Conservation (phyloP, 2,888 invertebrate species). For the Helleia helle region DNA sequence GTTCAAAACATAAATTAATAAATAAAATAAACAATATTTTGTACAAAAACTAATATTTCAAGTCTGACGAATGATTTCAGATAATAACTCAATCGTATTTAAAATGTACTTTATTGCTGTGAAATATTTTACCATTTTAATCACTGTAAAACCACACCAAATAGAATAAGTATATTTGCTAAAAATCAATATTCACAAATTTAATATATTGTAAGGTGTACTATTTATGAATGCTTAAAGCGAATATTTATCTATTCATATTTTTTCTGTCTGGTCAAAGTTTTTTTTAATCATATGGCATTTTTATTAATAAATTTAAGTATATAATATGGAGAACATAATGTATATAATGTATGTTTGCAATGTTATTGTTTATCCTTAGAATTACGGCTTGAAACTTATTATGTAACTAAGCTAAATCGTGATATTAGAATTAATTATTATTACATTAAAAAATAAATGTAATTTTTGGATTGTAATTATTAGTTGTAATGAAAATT, state of each 20-base stretch:
- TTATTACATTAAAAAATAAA: constrained; percentile 66
- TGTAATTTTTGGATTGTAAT: constrained; percentile 73
- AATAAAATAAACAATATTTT: no score
- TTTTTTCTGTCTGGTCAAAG: no score
- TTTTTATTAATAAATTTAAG: constrained; percentile 17
- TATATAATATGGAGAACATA: constrained; percentile 10
- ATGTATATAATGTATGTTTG: constrained; percentile 40
- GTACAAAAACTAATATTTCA: no score
- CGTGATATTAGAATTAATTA: constrained; percentile 72
- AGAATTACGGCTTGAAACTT: constrained; percentile 57
- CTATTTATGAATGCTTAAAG: constrained; percentile 2
- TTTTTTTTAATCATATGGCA: constrained; percentile 13
- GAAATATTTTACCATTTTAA: constrained; percentile 35
- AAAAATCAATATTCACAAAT: constrained; percentile 27
- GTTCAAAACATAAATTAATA: no score
- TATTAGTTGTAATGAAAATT: constrained; percentile 67
- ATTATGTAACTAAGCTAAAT: constrained; percentile 69
- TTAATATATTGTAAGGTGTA: constrained; percentile 12
- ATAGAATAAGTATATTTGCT: constrained; percentile 47
- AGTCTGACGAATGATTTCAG: constrained; percentile 57
- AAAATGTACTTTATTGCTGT: no score
- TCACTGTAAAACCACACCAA: constrained; percentile 69
- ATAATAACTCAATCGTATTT: no score
- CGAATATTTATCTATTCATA: constrained; percentile 13
- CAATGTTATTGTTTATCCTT: constrained; percentile 45